Base-by-base conservation (phyloP, 2,888 invertebrate genomes). In the Dorcus hopei region DNA sequence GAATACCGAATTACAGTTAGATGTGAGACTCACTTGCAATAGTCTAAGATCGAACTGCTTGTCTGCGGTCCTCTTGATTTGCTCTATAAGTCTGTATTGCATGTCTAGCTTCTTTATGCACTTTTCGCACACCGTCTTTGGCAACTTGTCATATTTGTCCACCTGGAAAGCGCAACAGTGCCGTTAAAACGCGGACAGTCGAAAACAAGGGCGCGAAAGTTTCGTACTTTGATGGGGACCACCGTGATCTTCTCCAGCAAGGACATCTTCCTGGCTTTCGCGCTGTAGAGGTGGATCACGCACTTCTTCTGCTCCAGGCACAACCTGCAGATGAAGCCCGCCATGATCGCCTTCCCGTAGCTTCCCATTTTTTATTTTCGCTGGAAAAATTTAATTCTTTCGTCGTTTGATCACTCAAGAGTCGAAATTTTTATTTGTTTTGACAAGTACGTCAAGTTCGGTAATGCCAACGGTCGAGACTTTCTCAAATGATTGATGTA, bases 281-380 rank as follows among this genome's bases (percentile, higher is more conserved):
- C 87, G 42, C 91, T 90, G 75, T 91, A 92, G 67, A 92, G 88
- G 76, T 92, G 92, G 68, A 92, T 86, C 55, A 92, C 92, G 71
- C 86, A 87, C 74, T 88, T 85, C 79, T 91, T 91, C 87, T 91
- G 90, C 82, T 91, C 90, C 38, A 91, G 91, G 77, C 93, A 93
- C 61, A 93, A 82, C 73, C 92, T 86, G 79, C 93, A 93, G 73
- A 93, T 87, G 80, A 90, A 93, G 66, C 92, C 92, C 52, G 90
- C 89, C 72, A 91, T 85, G 67, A 90, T 85, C 53, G 90, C 92
- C 80, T 87, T 87, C 69, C 89, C 90, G 70, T 90, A 85, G 74
- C 92, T 92, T 49, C 93, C 93, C 93, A 93, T 92, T 71, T 92
- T 71, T 70, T 54, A 45, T 9, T 16, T 45, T 6, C 16, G 45